Percentiles rank a stretch among this genome's conserved stretches.
phyloP scores from a whole-genome alignment of 2,797 vertebrate species.

The Pelobates cultripes region DNA sequence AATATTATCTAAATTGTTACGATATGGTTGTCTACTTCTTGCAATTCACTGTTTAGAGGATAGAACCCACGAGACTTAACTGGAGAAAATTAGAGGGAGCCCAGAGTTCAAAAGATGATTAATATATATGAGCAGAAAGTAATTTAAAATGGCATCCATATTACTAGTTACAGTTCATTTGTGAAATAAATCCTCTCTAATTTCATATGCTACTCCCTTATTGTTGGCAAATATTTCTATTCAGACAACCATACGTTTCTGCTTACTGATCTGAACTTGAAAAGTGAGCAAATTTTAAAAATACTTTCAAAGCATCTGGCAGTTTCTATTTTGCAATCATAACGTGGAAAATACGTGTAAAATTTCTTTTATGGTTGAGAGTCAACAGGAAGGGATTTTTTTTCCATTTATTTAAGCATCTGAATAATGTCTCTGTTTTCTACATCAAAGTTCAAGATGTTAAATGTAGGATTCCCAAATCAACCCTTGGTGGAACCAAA shows the following conservation, averaged over 20 bases:
- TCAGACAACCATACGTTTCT: conserved; percentile 41
- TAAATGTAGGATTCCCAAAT: conserved; percentile 66
- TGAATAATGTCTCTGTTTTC: conserved; percentile 64
- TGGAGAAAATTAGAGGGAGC: neutral
- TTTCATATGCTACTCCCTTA: conserved; percentile 18
- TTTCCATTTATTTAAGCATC: conserved; percentile 58
- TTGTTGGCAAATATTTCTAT: conserved; percentile 29
- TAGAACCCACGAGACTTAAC: too few relatives aligned
- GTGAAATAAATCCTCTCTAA: conserved; percentile 36
- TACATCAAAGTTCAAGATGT: conserved; percentile 65
- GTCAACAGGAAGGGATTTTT: conserved; percentile 63
- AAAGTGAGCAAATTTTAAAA: conserved; percentile 28
- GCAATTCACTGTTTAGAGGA: too few relatives aligned
- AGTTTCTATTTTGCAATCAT: conserved; percentile 62
- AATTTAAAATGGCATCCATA: neutral
- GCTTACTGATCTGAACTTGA: conserved; percentile 30
- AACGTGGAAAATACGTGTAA: conserved; percentile 60
- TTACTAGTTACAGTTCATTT: neutral
- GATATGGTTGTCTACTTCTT: too few relatives aligned
- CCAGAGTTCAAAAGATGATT: neutral
- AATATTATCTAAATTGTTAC: too few relatives aligned
- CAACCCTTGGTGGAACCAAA: conserved; percentile 59
- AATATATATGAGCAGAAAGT: neutral
- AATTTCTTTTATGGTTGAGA: conserved; percentile 61
- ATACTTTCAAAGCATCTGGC: conserved; percentile 58